Evolutionary conservation across 2,888 invertebrate genomes (phyloP).

Genomic region (Automeris io): DNA sequence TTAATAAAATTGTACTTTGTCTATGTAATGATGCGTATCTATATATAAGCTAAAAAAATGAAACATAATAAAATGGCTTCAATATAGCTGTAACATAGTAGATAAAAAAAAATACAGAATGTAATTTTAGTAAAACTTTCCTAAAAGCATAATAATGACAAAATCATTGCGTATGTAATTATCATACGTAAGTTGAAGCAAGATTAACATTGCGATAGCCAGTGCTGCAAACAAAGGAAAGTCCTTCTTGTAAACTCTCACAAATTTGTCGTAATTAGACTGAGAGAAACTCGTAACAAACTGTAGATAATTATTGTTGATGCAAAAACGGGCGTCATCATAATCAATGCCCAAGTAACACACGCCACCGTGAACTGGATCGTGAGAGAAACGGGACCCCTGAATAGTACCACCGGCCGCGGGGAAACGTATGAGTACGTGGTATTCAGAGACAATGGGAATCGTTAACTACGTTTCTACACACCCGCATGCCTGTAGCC

Average conservation of each 20-base stretch:
- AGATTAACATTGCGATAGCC: conserved; percentile 50
- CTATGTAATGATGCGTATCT: no score
- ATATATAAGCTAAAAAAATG: no score
- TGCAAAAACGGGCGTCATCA: conserved; percentile 68
- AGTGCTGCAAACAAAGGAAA: conserved; percentile 57
- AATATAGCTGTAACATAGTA: no score
- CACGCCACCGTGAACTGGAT: conserved; percentile 62
- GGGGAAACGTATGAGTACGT: conserved; percentile 55
- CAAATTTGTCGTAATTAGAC: conserved; percentile 65
- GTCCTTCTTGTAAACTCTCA: conserved; percentile 56
- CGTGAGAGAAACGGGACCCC: conserved; percentile 73
- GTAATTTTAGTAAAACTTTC: conserved; percentile 28
- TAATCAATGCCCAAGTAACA: conserved; percentile 60
- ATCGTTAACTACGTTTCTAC: conserved; percentile 67
- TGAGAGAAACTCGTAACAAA: conserved; percentile 64
- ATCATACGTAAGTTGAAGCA: conserved; percentile 35
- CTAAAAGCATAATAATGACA: conserved; percentile 27
- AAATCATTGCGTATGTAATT: conserved; percentile 50
- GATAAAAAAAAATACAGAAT: no score
- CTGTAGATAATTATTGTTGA: conserved; percentile 66
- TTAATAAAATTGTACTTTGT: no score
- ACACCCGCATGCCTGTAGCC: conserved; percentile 52
- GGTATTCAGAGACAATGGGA: conserved; percentile 56
- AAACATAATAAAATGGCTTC: no score
- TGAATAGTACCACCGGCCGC: conserved; percentile 49